phyloP scores from a whole-genome alignment of 2,888 invertebrate genomes.

The Caenorhabditis sp. region DNA sequence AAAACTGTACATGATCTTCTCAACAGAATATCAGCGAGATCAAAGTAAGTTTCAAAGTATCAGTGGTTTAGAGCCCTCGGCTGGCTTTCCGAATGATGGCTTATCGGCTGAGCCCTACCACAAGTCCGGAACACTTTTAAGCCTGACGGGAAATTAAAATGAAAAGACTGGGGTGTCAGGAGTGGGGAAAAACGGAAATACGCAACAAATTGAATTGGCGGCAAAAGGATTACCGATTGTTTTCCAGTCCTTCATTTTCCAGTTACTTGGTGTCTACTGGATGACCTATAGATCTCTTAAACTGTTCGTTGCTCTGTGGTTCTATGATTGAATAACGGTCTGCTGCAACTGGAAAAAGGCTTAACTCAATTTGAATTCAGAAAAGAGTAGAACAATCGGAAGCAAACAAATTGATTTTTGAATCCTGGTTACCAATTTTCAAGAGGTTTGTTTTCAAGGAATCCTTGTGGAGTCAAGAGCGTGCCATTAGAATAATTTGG shows the following conservation, averaged over 20 bases:
- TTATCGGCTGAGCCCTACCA: constrained; percentile 9
- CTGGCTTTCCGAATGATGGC: not conserved
- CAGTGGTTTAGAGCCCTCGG: not conserved
- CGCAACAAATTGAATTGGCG: constrained; percentile 43
- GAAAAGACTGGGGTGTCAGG: constrained; percentile 12
- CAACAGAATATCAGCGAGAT: too few relatives aligned
- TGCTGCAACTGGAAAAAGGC: too few relatives aligned
- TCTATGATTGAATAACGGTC: not conserved
- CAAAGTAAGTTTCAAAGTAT: not conserved
- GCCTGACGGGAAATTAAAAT: constrained; percentile 22
- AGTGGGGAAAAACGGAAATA: constrained; percentile 29
- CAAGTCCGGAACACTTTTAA: constrained; percentile 26
- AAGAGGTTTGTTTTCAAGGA: not conserved
- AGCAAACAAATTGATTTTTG: not conserved
- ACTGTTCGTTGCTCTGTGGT: constrained; percentile 1
- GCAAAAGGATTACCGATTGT: constrained; percentile 32
- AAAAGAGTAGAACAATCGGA: not conserved
- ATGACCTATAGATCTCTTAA: constrained; percentile 19
- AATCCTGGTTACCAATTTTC: not conserved
- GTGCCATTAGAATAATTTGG: not conserved
- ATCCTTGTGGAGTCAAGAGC: not conserved
- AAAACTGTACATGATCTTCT: too few relatives aligned
- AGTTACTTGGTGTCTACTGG: constrained; percentile 25
- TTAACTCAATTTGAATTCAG: not conserved
- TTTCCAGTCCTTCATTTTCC: constrained; percentile 8